These are phyloP conservation scores for Gymnoscopelus microlampas DNA, from an alignment of 2,797 vertebrate species.

Conservation along the genomic window DNA sequence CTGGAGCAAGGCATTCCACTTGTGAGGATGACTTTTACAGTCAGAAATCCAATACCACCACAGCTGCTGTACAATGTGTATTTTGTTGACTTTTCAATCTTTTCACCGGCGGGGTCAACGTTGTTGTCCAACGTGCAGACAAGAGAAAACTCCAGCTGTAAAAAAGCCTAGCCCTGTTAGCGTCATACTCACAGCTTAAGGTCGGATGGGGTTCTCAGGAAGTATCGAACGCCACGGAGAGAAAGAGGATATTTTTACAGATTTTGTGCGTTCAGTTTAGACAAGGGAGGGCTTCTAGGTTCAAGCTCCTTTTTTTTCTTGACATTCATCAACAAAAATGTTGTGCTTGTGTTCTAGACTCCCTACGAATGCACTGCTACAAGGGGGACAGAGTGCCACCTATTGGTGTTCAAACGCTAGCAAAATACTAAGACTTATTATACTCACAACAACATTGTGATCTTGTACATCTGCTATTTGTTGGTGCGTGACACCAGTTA, in stretches of 20 bases:
- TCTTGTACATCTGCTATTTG: no score
- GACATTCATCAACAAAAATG: slow-evolving; percentile 4
- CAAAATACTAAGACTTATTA: not conserved
- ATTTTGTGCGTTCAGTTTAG: not conserved
- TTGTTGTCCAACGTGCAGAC: not conserved
- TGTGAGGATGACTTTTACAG: slow-evolving; percentile 1
- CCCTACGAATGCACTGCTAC: slow-evolving; percentile 4
- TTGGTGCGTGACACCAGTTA: no score
- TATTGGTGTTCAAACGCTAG: slow-evolving; percentile 19
- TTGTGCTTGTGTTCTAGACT: slow-evolving; percentile 13
- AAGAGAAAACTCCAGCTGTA: not conserved
- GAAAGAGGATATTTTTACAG: not conserved
- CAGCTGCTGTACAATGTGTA: not conserved
- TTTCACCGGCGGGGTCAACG: not conserved
- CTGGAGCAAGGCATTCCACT: no score
- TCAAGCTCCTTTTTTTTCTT: slow-evolving; percentile 8
- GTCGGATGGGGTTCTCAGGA: not conserved
- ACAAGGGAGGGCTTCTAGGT: not conserved
- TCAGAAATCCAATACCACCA: slow-evolving; percentile 6
- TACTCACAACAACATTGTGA: not conserved
- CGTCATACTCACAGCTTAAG: slow-evolving; percentile 2
- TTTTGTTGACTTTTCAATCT: not conserved
- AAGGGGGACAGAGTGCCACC: slow-evolving; percentile 42
- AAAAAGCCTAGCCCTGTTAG: not conserved
- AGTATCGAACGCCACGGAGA: slow-evolving; percentile 4